A percentile compares a stretch with the other conserved stretches of the same genome.
Evolutionary conservation across 2,113 vertebrate species (phyloP).

Genomic region (Oncorhynchus nerka): DNA sequence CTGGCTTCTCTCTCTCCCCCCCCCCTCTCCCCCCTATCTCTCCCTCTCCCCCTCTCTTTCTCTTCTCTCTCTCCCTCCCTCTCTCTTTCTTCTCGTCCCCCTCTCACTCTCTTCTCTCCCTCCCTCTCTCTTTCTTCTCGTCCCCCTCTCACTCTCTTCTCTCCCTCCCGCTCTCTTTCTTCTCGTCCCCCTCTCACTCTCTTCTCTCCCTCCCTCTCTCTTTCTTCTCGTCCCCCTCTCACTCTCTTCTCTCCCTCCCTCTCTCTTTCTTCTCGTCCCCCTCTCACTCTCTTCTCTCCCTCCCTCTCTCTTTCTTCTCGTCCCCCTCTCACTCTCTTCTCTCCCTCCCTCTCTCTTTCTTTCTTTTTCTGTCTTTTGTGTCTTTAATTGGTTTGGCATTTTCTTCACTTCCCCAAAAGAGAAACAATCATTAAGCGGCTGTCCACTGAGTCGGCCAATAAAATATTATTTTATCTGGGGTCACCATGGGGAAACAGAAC

Average conservation of each 20-base stretch:
- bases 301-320: too few relatives aligned
- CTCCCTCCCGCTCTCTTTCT: too few relatives aligned
- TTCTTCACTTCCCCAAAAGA: conserved; percentile 26
- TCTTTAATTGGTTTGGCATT: conserved; percentile 58
- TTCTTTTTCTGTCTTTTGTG: neutral
- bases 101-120: neutral
- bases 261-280: too few relatives aligned
- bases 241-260: too few relatives aligned
- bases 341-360: conserved; percentile 2
- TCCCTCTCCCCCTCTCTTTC: too few relatives aligned
- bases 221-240: neutral
- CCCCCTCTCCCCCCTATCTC: too few relatives aligned
- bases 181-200: too few relatives aligned
- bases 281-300: too few relatives aligned
- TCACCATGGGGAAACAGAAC: too few relatives aligned
- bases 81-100: too few relatives aligned
- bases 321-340: neutral
- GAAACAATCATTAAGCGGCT: conserved; percentile 20
- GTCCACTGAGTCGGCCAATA: conserved; percentile 15
- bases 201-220: neutral
- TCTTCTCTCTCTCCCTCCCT: too few relatives aligned
- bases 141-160: too few relatives aligned
- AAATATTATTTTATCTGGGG: neutral
- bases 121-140: neutral
- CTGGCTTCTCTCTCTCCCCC: neutral